Base-by-base conservation (phyloP, 2,888 invertebrate genomes). In the Latheticus oryzae region DNA sequence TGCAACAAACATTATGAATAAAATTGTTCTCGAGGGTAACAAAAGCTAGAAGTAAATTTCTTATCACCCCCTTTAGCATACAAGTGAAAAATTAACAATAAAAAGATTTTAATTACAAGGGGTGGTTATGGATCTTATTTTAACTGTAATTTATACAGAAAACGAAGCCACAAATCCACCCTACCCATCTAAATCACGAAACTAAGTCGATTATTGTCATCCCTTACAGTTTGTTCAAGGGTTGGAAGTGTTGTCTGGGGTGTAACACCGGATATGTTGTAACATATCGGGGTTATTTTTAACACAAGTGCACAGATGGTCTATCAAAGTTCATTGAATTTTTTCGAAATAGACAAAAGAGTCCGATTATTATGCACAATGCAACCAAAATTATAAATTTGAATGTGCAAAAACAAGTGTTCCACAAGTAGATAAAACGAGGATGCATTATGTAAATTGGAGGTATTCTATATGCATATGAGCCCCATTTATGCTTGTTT, bases 201-300 rank as follows among this genome's bases (percentile, higher is more conserved):
- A 42, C 42, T 42, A 42, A 42, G 42, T 42, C 42, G 42, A 42
- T 33, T 48, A 48, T 48, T 48, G 48, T 48, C 48, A 35, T 48
- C 48, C 48, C 50, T 35, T 13, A 13, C n/a, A 23, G 32, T 35
- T 47, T 47, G 24, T 33, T 47, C 35, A 47, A 47, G 47, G 47
- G 47, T 35, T 21, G 21, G 13, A 24, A 40, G 40, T 37, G 37
- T 9, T 24, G 24, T 40, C 40, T 40, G 38, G 50, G 43, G 51
- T 38, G 38, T 48, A 40, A 50, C 37, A 43, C 57, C 57, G 57
- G 57, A 51, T 57, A 50, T 56, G 42, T 56, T 33, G 42, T 37
- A 30, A 50, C 42, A 8, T 26, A 40, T 55, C 38, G 35, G 9
- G 30, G 48, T 38, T 57, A 57, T 57, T 57, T 57, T 57, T 57